Evolutionary conservation across 2,797 vertebrate genomes (phyloP), one percentile per base, ranked within the genome.

Genomic region (Margarornis squamiger): DNA sequence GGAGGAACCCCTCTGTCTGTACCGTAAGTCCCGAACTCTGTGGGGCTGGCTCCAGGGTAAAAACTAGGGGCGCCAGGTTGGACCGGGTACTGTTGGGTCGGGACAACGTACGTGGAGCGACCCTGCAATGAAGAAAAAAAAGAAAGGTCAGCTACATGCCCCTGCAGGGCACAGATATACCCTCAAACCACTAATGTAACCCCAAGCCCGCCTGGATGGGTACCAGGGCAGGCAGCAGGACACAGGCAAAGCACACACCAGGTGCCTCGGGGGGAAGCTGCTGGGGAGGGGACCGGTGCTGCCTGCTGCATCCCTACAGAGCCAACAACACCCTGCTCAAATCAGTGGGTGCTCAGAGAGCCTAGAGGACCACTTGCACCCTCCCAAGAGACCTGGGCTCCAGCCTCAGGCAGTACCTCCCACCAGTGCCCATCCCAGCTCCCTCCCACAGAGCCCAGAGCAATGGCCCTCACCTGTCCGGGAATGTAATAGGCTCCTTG

Each of bases 401-500:
- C 84, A 88, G 70, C 14, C 39, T 62, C 38, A 18, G 39, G 29
- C 58, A 86, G 77, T 7, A 24, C 0, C 10, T 52, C 39, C 70
- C n/a, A 17, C 18, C 3, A 0, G 7, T 19, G 14, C 51, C 67
- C 67, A 61, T 17, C 30, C 58, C 46, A 68, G 46, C 9, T 12
- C 54, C 12, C 19, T 84, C 49, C 49, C 14, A 0, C 11, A 17
- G 20, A 68, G 17, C 34, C 57, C 49, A 5, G 84, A 93, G 23
- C 49, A 81, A 84, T 14, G 4, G 59, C 91, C 92, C 98, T 96
- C 98, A 99, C 99, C 99, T 99, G 99, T 98, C 98, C 98, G 4
- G 98, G 98, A 97, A 99, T 99, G 97, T 99, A 99, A 97, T 99
- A 99, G 30, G 99, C 98, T 95, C 98, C 99, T 97, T 99, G 99